phyloP scores from a whole-genome alignment of 1,140 invertebrate species.

The Ditylenchus dipsaci region DNA sequence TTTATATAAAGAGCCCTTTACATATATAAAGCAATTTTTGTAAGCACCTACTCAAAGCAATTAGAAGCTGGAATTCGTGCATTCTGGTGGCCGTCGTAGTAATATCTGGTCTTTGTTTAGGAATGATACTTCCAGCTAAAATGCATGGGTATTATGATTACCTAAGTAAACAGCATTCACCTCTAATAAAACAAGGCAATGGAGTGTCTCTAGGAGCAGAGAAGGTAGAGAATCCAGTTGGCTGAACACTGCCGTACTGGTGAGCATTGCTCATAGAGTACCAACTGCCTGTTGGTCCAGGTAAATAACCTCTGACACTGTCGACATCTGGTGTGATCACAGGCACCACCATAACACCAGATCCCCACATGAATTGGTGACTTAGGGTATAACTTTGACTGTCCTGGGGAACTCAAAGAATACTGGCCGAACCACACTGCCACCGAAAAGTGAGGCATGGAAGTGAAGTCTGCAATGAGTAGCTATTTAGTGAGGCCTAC shows the following conservation, averaged over 20 bases:
- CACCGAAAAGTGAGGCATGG: conserved; percentile 36
- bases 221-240: conserved; percentile 30
- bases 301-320: conserved; percentile 41
- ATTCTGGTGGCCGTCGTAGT: conserved; percentile 22
- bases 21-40: too few relatives aligned
- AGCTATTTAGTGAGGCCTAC: too few relatives aligned
- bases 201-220: conserved; percentile 41
- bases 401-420: conserved; percentile 52
- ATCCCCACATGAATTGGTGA: conserved; percentile 51
- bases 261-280: conserved; percentile 50
- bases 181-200: conserved; percentile 46
- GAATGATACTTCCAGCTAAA: conserved; percentile 24
- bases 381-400: conserved; percentile 20
- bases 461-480: conserved; percentile 41
- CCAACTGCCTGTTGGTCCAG: conserved; percentile 33
- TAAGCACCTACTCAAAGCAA: conserved; percentile 24
- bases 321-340: conserved; percentile 30
- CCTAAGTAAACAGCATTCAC: background rate
- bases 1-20: too few relatives aligned
- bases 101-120: conserved; percentile 24
- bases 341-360: conserved; percentile 31
- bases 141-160: background rate
- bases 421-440: conserved; percentile 52
- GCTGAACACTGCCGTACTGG: conserved; percentile 21
- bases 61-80: conserved; percentile 30